phyloP scores from a whole-genome alignment of 2,888 invertebrate species.

The Temnothorax unifasciatus region DNA sequence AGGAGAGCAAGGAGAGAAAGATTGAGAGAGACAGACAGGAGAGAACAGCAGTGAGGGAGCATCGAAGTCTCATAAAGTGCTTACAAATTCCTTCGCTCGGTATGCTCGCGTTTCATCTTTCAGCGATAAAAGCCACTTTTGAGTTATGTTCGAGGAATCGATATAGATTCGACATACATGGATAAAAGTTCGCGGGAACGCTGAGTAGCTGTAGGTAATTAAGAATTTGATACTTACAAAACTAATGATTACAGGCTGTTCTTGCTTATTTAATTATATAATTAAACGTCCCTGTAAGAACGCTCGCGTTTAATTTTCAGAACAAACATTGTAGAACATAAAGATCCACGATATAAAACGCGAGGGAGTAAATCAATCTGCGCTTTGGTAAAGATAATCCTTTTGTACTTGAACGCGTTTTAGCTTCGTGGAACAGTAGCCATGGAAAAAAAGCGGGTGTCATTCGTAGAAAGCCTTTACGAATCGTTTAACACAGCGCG shows the following conservation, averaged over 20 bases:
- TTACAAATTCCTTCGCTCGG: slow-evolving; percentile 83
- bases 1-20: slow-evolving; percentile 55
- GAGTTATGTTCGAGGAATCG: slow-evolving; percentile 64
- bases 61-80: slow-evolving; percentile 85
- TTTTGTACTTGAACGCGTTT: slow-evolving; percentile 5
- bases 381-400: slow-evolving; percentile 40
- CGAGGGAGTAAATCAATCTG: slow-evolving; percentile 9
- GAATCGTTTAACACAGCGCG: slow-evolving; percentile 58
- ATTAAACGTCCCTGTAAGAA: slow-evolving; percentile 9
- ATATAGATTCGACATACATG: slow-evolving; percentile 25
- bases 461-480: slow-evolving; percentile 61
- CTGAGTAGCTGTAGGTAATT: slow-evolving; percentile 1
- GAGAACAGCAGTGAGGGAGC: slow-evolving; percentile 64
- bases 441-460: neutral
- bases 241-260: neutral
- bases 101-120: slow-evolving; percentile 73
- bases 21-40: slow-evolving; percentile 52
- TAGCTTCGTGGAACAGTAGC: neutral
- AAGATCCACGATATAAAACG: neutral
- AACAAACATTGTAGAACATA: neutral
- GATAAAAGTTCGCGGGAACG: neutral
- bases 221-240: slow-evolving; percentile 11
- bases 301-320: neutral
- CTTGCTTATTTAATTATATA: neutral
- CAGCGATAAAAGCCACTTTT: slow-evolving; percentile 77